Evolutionary conservation across 2,113 vertebrate species (phyloP), one percentile per base, ranked within the genome.

Genomic region (Thermophis baileyi): DNA sequence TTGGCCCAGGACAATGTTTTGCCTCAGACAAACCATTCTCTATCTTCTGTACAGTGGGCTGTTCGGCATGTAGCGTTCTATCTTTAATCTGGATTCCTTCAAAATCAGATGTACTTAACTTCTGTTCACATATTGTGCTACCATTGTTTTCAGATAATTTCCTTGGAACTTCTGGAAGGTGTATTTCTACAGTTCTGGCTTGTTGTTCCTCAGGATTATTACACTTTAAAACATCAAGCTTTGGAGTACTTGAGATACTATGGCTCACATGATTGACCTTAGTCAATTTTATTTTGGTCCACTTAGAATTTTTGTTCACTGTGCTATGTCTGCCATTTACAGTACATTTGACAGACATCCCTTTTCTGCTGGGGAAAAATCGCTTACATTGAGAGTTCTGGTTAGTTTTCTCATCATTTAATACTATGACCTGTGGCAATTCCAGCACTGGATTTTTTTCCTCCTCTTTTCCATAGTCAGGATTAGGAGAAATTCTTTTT

Each of bases 341-440:
- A 10, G 98, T 97, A 92, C 97, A 98, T 95, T 99, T 99, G 69
- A 99, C 96, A 2, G 98, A 98, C 95, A 98, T 98, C 55, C 97
- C 97, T 95, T 99, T 98, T 97, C 98, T 99, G 89, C 99, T 98
- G 74, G 99, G 98, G 91, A 99, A 99, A 96, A 99, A 99, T 10
- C 99, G 98, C 93, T 98, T 99, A 95, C 98, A 98, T 0, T 97
- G 98, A 89, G 90, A 97, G 89, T 92, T 98, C 91, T 96, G 91
- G 97, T 85, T 85, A n/a, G 90, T 94, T 92, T 94, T 96, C 92
- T 96, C 97, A 92, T 93, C 97, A 96, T 57, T 91, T 94, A 92
- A 95, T 57, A 88, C 47, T 94, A 94, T 95, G 85, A 92, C 74
- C 55, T 95, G 96, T 57, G 97, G 96, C 63, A 92, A 91, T 87